Evolutionary conservation across 2,113 vertebrate species (phyloP).

Genomic region (Syngnathus scovelli): DNA sequence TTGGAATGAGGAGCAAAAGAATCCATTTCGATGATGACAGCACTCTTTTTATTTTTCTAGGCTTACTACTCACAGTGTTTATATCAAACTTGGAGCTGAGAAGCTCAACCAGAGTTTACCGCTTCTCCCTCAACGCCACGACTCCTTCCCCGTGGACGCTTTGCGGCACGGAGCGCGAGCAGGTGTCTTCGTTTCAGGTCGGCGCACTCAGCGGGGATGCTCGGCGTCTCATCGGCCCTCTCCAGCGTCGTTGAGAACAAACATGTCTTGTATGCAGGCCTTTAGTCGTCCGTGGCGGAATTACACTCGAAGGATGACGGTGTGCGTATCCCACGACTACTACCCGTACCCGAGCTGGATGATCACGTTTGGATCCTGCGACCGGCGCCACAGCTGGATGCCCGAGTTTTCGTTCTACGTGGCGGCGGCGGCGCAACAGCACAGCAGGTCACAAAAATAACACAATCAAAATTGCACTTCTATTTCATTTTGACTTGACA

Average conservation of each 20-base stretch:
- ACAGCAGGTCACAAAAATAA: slow-evolving; percentile 72
- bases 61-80: slow-evolving; percentile 80
- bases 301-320: slow-evolving; percentile 92
- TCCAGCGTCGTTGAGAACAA: no score
- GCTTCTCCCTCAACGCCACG: slow-evolving; percentile 85
- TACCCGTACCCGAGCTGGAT: slow-evolving; percentile 88
- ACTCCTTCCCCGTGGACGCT: slow-evolving; percentile 80
- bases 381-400: slow-evolving; percentile 83
- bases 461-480: background rate
- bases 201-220: slow-evolving; percentile 27
- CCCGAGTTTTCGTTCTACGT: slow-evolving; percentile 92
- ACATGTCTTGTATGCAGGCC: slow-evolving; percentile 71
- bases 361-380: slow-evolving; percentile 85
- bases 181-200: slow-evolving; percentile 92
- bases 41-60: slow-evolving; percentile 59
- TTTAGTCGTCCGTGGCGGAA: slow-evolving; percentile 88
- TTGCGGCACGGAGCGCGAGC: slow-evolving; percentile 73
- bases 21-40: background rate
- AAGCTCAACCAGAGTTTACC: slow-evolving; percentile 77
- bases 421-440: slow-evolving; percentile 77
- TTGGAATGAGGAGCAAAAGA: no score
- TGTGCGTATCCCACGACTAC: slow-evolving; percentile 92
- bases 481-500: background rate
- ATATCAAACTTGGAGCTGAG: slow-evolving; percentile 80
- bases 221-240: no score